These are phyloP conservation scores for Hanleya hanleyi DNA, from an alignment of 2,888 invertebrate species.

Conservation along the genomic window DNA sequence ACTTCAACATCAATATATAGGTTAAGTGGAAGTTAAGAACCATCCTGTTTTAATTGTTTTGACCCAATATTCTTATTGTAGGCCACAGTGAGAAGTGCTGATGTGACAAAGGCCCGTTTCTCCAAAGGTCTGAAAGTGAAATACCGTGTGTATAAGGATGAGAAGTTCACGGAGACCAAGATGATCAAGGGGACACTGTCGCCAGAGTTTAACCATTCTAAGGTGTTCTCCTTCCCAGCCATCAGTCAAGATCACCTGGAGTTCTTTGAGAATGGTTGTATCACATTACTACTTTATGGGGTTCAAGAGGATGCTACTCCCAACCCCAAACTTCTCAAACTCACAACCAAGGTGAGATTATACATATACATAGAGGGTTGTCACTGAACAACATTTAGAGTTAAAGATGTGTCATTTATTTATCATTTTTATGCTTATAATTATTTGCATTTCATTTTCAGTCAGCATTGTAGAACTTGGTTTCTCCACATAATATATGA, in stretches of 20 bases:
- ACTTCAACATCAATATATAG: too few species aligned
- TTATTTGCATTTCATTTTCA: not conserved
- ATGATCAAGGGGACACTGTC: slow-evolving; percentile 62
- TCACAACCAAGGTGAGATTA: slow-evolving; percentile 72
- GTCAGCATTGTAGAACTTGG: too few species aligned
- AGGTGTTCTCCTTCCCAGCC: slow-evolving; percentile 59
- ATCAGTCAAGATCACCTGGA: slow-evolving; percentile 69
- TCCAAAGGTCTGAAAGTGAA: slow-evolving; percentile 67
- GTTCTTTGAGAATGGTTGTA: slow-evolving; percentile 70
- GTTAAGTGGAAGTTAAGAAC: too few species aligned
- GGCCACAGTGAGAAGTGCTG: slow-evolving; percentile 62
- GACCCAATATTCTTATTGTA: too few species aligned
- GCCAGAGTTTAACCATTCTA: slow-evolving; percentile 68
- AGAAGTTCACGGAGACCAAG: slow-evolving; percentile 59
- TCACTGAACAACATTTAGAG: too few species aligned
- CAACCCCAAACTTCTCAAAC: slow-evolving; percentile 66
- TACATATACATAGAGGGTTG: not conserved
- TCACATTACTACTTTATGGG: slow-evolving; percentile 71
- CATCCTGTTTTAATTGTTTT: too few species aligned
- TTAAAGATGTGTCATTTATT: not conserved
- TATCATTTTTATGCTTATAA: not conserved
- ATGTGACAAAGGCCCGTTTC: slow-evolving; percentile 68
- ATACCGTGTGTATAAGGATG: slow-evolving; percentile 65
- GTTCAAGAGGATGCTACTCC: slow-evolving; percentile 69
- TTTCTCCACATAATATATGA: too few species aligned